phyloP scores from a whole-genome alignment of 2,113 vertebrate species.

The Progne subis region DNA sequence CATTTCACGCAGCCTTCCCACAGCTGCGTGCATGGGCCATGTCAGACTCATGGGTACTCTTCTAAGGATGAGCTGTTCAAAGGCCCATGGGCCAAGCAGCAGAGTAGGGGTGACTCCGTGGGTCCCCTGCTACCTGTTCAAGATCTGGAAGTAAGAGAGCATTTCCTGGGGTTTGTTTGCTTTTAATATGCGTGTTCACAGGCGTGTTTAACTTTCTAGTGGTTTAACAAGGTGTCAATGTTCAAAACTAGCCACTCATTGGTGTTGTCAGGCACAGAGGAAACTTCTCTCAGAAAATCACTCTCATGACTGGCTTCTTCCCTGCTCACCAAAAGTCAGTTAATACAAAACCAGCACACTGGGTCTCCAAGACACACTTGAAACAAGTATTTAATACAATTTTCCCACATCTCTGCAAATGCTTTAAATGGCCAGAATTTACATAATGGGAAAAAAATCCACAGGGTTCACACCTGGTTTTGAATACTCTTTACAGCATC shows the following conservation, averaged over 20 bases:
- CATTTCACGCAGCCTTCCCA: not conserved
- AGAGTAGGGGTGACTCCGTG: not conserved
- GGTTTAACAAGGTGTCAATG: not conserved
- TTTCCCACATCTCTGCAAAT: not conserved
- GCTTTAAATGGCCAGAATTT: not conserved
- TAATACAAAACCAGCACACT: not conserved
- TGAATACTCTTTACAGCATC: not conserved
- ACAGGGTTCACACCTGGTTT: not conserved
- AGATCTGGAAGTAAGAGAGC: not conserved
- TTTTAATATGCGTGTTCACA: not conserved
- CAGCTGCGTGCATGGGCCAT: not conserved
- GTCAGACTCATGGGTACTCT: not conserved
- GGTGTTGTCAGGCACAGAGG: not conserved
- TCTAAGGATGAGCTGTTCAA: not conserved
- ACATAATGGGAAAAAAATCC: not conserved
- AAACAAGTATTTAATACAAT: not conserved
- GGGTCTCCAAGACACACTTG: not conserved
- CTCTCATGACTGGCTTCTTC: not conserved
- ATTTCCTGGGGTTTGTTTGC: not conserved
- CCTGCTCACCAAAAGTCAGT: not conserved
- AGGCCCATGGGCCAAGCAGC: too few relatives aligned
- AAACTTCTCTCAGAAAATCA: not conserved
- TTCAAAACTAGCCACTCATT: not conserved
- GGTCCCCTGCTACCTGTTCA: not conserved
- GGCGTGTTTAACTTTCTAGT: not conserved